phyloP scores from a whole-genome alignment of 1,140 invertebrate species.

The Hyles vespertilio region DNA sequence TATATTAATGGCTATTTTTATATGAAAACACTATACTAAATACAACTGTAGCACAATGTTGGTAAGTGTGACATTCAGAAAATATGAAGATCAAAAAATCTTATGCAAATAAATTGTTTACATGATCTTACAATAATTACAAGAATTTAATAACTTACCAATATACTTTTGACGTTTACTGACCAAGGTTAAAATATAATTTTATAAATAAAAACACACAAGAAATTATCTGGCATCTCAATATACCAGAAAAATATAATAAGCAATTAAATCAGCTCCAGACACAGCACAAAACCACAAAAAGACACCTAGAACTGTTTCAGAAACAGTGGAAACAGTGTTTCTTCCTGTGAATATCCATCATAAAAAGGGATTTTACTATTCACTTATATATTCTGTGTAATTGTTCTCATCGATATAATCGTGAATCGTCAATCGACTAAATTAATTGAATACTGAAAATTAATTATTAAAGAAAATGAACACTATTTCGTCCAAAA shows the following conservation, averaged over 20 bases:
- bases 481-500: too few species aligned
- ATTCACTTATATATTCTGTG: too few species aligned
- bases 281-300: conserved; percentile 14
- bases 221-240: conserved; percentile 6
- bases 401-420: too few species aligned
- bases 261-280: conserved; percentile 3
- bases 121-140: conserved; percentile 1
- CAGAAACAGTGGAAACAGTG: too few species aligned
- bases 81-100: too few species aligned
- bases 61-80: too few species aligned
- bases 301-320: conserved; percentile 11
- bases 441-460: too few species aligned
- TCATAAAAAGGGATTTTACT: background rate
- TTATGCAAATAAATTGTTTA: conserved; percentile 4
- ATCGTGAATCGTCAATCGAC: too few species aligned
- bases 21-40: too few species aligned
- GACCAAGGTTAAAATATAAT: conserved; percentile 20
- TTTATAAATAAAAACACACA: conserved; percentile 10
- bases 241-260: conserved; percentile 8
- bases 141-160: conserved; percentile 12
- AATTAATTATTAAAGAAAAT: too few species aligned
- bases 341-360: background rate
- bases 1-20: too few species aligned
- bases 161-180: conserved; percentile 22
- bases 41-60: too few species aligned